These are phyloP conservation scores for Aphelinus certus DNA, from an alignment of 1,140 invertebrate species.

Conservation along the genomic window DNA sequence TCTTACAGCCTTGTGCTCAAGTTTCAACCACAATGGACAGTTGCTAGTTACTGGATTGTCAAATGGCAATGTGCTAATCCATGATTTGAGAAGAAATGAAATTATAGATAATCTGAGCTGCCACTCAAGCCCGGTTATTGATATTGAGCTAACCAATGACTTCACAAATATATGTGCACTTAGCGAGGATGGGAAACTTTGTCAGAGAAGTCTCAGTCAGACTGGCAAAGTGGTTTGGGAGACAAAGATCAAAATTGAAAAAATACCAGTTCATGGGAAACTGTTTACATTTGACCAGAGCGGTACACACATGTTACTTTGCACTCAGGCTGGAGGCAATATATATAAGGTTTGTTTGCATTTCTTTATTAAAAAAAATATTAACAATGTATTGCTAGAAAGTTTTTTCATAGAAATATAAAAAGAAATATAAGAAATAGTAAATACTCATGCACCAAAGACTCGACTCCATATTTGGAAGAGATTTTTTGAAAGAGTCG, in stretches of 20 bases:
- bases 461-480: too few relatives aligned
- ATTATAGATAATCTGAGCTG: constrained; percentile 69
- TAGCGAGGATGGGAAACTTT: constrained; percentile 69
- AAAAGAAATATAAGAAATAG: too few relatives aligned
- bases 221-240: constrained; percentile 66
- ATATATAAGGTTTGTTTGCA: constrained; percentile 69
- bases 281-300: constrained; percentile 71
- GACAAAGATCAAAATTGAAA: constrained; percentile 62
- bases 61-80: constrained; percentile 71
- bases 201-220: constrained; percentile 69
- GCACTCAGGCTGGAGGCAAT: constrained; percentile 68
- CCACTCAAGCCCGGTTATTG: constrained; percentile 67
- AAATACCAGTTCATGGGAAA: constrained; percentile 62
- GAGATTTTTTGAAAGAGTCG: too few relatives aligned
- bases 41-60: constrained; percentile 70
- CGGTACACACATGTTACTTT: constrained; percentile 71
- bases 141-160: constrained; percentile 69
- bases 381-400: not conserved
- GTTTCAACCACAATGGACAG: constrained; percentile 77
- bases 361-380: not conserved
- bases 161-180: constrained; percentile 70
- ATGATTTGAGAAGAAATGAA: constrained; percentile 69
- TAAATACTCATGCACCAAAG: too few relatives aligned
- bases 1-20: constrained; percentile 66
- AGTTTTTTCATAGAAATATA: not conserved